Evolutionary conservation across 2,797 vertebrate species (phyloP).

Genomic region (Syngnathus acus): DNA sequence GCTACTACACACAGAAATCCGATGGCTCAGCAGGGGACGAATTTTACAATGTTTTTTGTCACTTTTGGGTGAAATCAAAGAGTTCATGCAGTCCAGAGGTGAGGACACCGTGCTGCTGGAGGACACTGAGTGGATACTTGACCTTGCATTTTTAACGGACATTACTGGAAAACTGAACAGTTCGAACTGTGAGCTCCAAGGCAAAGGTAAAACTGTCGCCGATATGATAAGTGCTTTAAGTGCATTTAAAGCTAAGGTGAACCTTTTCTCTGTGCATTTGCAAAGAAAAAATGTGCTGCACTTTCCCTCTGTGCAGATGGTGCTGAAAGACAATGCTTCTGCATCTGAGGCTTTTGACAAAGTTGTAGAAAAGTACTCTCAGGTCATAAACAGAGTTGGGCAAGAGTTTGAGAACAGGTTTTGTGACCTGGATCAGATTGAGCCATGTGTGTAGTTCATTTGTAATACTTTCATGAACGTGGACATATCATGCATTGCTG

Average conservation of each 20-base stretch:
- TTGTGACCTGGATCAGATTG: not conserved
- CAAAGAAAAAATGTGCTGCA: not conserved
- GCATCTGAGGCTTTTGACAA: no score
- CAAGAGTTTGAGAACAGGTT: not conserved
- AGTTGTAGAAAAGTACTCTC: no score
- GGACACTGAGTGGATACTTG: conserved; percentile 14
- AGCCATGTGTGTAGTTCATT: no score
- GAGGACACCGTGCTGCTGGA: not conserved
- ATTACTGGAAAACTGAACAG: not conserved
- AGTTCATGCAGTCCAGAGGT: no score
- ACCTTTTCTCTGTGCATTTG: not conserved
- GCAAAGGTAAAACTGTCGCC: not conserved
- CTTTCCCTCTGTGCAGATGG: not conserved
- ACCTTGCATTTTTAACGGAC: conserved; percentile 14
- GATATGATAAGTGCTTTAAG: not conserved
- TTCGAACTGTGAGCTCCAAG: not conserved
- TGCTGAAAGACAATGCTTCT: no score
- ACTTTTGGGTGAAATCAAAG: no score
- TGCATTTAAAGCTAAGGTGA: not conserved
- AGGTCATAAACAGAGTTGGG: no score
- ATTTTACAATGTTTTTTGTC: no score
- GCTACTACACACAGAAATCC: conserved; percentile 18
- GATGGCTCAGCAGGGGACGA: conserved; percentile 4
- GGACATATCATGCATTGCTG: no score
- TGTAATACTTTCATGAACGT: no score